Conservation (phyloP, 2,113 vertebrate genomes). For the Indicator indicator region DNA sequence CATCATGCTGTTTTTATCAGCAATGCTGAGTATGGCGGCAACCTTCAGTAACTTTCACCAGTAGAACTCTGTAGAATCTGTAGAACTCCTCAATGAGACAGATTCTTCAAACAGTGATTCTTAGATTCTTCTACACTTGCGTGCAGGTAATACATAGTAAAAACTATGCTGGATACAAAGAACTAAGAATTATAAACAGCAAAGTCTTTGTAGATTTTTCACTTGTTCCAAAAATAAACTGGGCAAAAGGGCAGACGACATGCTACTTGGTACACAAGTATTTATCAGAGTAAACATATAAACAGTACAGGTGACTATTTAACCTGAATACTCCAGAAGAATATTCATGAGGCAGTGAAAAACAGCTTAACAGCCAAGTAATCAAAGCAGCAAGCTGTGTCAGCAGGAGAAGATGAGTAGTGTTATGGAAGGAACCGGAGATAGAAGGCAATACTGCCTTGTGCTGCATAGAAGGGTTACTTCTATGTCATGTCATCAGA, state of each 20-base stretch:
- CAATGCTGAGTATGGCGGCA: neutral
- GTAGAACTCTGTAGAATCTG: neutral
- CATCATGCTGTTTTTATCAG: neutral
- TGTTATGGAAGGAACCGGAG: neutral
- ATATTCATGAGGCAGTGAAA: neutral
- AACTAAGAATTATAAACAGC: neutral
- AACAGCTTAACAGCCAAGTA: neutral
- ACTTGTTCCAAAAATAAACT: neutral
- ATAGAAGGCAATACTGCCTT: neutral
- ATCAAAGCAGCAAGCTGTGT: neutral
- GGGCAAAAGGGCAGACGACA: conserved; percentile 14
- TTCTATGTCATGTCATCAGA: neutral
- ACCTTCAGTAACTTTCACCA: neutral
- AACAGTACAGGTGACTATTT: neutral
- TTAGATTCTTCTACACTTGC: neutral
- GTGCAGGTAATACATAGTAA: neutral
- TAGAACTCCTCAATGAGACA: neutral
- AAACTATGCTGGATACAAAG: neutral
- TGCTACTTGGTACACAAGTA: neutral
- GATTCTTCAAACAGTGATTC: neutral
- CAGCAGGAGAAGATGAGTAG: neutral
- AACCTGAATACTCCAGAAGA: conserved; percentile 14
- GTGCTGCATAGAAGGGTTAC: neutral
- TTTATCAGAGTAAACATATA: conserved; percentile 4
- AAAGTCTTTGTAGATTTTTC: neutral